A percentile compares a stretch with the other conserved stretches of the same genome.
Evolutionary conservation across 1,140 invertebrate genomes (phyloP).

Genomic region (Brachionus calyciflorus): DNA sequence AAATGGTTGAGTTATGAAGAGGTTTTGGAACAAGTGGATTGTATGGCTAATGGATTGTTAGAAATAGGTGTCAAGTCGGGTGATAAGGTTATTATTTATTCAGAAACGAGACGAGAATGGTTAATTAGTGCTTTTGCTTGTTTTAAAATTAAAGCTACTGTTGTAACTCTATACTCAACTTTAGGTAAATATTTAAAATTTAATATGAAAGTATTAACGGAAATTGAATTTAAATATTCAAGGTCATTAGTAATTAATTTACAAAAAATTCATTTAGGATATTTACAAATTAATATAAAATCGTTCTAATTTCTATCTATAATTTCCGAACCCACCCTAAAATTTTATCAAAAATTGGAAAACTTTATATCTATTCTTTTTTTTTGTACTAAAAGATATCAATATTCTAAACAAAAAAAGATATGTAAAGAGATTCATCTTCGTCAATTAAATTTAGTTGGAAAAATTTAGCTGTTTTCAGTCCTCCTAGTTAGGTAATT

Average conservation of each 20-base stretch:
- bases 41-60: conserved; percentile 67
- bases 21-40: conserved; percentile 70
- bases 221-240: neutral
- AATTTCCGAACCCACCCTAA: too few species aligned
- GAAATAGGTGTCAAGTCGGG: conserved; percentile 65
- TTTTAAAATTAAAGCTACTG: conserved; percentile 84
- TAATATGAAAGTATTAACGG: conserved; percentile 51
- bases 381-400: too few species aligned
- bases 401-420: too few species aligned
- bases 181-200: conserved; percentile 90
- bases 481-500: too few species aligned
- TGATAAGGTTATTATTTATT: conserved; percentile 85
- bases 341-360: too few species aligned
- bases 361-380: too few species aligned
- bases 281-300: too few species aligned
- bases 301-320: too few species aligned
- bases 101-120: conserved; percentile 95
- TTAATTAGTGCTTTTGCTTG: conserved; percentile 87
- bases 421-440: too few species aligned
- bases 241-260: neutral
- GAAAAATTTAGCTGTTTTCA: too few species aligned
- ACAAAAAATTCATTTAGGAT: too few species aligned
- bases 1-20: conserved; percentile 82
- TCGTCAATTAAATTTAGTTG: too few species aligned
- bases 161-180: conserved; percentile 94